These are phyloP conservation scores for Magallana nippona DNA, from an alignment of 2,888 invertebrate species.

Conservation along the genomic window DNA sequence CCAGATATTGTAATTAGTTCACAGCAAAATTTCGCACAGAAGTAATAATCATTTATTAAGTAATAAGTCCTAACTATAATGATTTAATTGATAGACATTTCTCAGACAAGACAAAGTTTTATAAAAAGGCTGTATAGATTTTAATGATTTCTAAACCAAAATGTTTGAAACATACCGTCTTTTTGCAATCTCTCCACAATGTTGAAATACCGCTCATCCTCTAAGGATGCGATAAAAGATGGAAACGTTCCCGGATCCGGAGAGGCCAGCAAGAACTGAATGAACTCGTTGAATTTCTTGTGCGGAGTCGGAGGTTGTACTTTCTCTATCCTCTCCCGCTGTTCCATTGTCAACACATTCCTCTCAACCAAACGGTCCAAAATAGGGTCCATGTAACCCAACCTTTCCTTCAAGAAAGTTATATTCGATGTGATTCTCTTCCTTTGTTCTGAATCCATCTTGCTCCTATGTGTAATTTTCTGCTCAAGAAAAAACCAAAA, in stretches of 20 bases:
- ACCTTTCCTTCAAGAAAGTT: conserved; percentile 50
- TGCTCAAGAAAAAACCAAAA: neutral
- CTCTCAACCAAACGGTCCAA: conserved; percentile 46
- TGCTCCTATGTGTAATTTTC: neutral
- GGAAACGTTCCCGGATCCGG: conserved; percentile 46
- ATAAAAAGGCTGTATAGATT: neutral
- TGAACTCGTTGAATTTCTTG: conserved; percentile 52
- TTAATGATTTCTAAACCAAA: neutral
- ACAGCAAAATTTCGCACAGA: too few relatives aligned
- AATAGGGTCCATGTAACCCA: conserved; percentile 50
- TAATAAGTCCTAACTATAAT: too few relatives aligned
- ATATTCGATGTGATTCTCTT: conserved; percentile 51
- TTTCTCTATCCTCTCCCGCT: conserved; percentile 47
- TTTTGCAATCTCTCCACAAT: conserved; percentile 53
- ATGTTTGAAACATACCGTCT: conserved; percentile 41
- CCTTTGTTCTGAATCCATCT: conserved; percentile 51
- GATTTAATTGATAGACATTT: neutral
- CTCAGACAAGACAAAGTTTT: too few relatives aligned
- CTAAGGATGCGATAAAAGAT: conserved; percentile 47
- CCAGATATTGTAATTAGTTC: too few relatives aligned
- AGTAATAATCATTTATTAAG: too few relatives aligned
- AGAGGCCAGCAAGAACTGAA: conserved; percentile 47
- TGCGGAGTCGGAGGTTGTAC: conserved; percentile 51
- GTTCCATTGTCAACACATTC: conserved; percentile 48
- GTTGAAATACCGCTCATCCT: conserved; percentile 50